These are phyloP conservation scores for Cotesia typhae DNA, from an alignment of 1,140 invertebrate species.

Conservation along the genomic window DNA sequence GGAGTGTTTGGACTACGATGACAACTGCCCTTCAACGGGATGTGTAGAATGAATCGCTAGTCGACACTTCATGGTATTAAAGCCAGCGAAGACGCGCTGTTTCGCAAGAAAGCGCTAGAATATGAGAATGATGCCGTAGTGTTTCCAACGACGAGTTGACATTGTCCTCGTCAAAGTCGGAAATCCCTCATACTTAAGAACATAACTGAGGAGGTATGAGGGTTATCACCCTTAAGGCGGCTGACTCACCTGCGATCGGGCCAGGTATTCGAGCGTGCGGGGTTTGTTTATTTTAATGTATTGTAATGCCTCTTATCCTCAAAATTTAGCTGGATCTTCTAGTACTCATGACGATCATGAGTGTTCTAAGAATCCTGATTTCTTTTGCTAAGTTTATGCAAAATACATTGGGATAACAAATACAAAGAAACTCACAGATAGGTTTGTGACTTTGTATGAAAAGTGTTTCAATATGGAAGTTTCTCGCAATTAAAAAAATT, in stretches of 20 bases:
- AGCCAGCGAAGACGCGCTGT: slow-evolving; percentile 27
- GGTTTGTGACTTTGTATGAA: slow-evolving; percentile 10
- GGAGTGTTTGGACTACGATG: slow-evolving; percentile 13
- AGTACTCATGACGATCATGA: neutral
- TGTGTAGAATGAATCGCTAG: slow-evolving; percentile 17
- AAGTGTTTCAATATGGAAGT: slow-evolving; percentile 15
- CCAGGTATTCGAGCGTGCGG: slow-evolving; percentile 29
- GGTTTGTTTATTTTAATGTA: slow-evolving; percentile 16
- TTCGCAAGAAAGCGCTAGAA: slow-evolving; percentile 29
- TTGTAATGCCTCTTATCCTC: neutral
- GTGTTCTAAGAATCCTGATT: neutral
- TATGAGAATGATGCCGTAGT: slow-evolving; percentile 24
- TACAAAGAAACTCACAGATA: neutral
- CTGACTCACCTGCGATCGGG: slow-evolving; percentile 31
- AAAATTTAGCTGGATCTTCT: slow-evolving; percentile 7
- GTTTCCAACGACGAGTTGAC: slow-evolving; percentile 21
- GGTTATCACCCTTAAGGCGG: slow-evolving; percentile 34
- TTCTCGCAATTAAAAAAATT: neutral
- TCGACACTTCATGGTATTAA: slow-evolving; percentile 21
- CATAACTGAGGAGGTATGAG: slow-evolving; percentile 33
- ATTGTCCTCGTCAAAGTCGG: slow-evolving; percentile 5
- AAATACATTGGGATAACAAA: slow-evolving; percentile 4
- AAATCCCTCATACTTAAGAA: slow-evolving; percentile 36
- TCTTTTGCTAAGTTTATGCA: neutral
- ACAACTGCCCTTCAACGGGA: slow-evolving; percentile 24